Conservation (phyloP, 1,140 invertebrate species). For the Pachyrhynchus sulphureomaculatus region DNA sequence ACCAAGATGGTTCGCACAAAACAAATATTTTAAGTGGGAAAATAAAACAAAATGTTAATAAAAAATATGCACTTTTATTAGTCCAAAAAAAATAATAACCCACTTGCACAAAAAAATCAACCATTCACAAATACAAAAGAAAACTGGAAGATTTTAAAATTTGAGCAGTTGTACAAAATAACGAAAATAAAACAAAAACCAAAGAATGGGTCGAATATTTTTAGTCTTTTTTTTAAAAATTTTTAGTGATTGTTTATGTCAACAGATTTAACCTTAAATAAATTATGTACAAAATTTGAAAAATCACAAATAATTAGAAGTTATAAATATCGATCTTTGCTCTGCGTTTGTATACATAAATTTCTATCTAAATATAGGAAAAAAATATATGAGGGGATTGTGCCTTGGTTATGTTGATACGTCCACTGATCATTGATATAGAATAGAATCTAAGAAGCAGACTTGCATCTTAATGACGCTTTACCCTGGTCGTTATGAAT, state of each 20-base stretch:
- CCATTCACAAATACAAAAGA: conserved; percentile 4
- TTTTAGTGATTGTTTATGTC: not conserved
- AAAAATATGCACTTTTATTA: conserved; percentile 41
- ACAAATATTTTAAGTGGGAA: too few relatives aligned
- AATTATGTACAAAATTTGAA: conserved; percentile 8
- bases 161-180: conserved; percentile 14
- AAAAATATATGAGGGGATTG: not conserved
- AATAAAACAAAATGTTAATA: conserved; percentile 1
- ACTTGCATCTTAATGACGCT: too few relatives aligned
- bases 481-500: too few relatives aligned
- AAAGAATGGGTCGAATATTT: not conserved
- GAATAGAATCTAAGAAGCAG: not conserved
- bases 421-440: not conserved
- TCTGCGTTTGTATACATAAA: conserved; percentile 3
- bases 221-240: not conserved
- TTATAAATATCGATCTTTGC: not conserved
- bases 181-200: not conserved
- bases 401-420: not conserved
- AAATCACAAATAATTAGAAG: not conserved
- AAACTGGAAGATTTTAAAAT: conserved; percentile 4
- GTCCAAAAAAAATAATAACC: conserved; percentile 37
- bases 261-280: conserved; percentile 17
- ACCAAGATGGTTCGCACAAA: too few relatives aligned
- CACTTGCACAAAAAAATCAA: conserved; percentile 20
- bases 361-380: not conserved